Evolutionary conservation across 2,888 invertebrate species (phyloP).

Genomic region (Melinaea menophilus): DNA sequence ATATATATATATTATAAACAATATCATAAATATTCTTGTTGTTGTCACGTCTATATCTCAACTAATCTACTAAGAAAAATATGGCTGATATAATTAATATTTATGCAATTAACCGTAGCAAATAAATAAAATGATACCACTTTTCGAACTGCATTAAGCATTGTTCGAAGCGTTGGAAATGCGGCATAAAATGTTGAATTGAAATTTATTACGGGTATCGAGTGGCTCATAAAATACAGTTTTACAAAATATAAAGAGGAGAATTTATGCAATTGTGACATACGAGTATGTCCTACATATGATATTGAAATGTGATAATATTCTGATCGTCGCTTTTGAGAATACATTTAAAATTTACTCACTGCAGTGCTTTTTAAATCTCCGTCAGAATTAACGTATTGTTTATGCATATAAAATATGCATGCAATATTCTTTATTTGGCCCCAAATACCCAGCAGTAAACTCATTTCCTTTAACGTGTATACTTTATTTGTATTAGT

Average conservation of each 20-base stretch:
- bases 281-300: not conserved
- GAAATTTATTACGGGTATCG: slow-evolving; percentile 26
- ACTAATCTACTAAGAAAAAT: not conserved
- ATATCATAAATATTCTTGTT: not conserved
- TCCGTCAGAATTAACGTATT: not conserved
- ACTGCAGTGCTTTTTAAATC: not conserved
- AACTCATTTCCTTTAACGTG: no score
- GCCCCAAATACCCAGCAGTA: no score
- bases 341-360: no score
- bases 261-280: slow-evolving; percentile 3
- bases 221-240: slow-evolving; percentile 22
- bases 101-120: slow-evolving; percentile 5
- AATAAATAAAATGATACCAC: slow-evolving; percentile 19
- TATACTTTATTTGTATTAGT: not conserved
- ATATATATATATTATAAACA: not conserved
- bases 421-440: not conserved
- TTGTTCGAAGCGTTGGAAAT: slow-evolving; percentile 18
- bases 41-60: no score
- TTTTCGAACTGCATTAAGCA: slow-evolving; percentile 17
- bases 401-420: no score
- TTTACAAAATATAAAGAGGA: slow-evolving; percentile 22
- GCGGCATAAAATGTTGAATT: slow-evolving; percentile 28
- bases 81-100: not conserved
- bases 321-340: no score
- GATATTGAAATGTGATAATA: slow-evolving; percentile 6